Percentiles rank a stretch among this genome's conserved stretches.
Conservation (phyloP, 1,140 invertebrate species). For the Sinella curviseta region DNA sequence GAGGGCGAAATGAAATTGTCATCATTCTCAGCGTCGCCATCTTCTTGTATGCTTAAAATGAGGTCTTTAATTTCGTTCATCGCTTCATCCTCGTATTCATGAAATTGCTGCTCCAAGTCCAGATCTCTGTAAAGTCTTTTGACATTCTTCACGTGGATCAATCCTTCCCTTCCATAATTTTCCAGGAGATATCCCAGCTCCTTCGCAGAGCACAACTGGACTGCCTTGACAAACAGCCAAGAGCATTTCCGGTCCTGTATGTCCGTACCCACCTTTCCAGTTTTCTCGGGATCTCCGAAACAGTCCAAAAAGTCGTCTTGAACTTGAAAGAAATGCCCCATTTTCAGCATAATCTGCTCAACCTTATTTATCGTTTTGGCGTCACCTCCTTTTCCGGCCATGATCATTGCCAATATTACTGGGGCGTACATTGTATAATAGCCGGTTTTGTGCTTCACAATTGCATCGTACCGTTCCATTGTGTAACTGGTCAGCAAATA, state of each 20-base stretch:
- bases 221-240: constrained; percentile 59
- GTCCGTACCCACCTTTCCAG: constrained; percentile 78
- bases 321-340: constrained; percentile 67
- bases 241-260: constrained; percentile 62
- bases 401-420: constrained; percentile 61
- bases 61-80: background rate
- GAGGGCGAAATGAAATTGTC: no score
- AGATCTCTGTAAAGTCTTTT: no score
- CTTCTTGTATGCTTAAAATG: background rate
- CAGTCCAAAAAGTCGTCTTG: constrained; percentile 94
- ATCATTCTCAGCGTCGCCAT: background rate
- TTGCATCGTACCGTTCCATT: constrained; percentile 57
- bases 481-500: background rate
- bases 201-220: constrained; percentile 45
- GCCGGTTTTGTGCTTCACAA: constrained; percentile 69
- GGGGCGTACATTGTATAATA: constrained; percentile 67
- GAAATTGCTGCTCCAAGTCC: background rate
- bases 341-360: constrained; percentile 61
- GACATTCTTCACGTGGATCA: no score
- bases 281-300: constrained; percentile 79
- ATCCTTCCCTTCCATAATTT: constrained; percentile 22
- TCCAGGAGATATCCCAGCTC: background rate
- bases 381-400: constrained; percentile 52
- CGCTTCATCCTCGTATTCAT: background rate
- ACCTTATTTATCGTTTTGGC: constrained; percentile 46